A percentile compares a stretch with the other conserved stretches of the same genome.
phyloP scores from a whole-genome alignment of 2,797 vertebrate genomes.

The Mormyrus hasselquistii region DNA sequence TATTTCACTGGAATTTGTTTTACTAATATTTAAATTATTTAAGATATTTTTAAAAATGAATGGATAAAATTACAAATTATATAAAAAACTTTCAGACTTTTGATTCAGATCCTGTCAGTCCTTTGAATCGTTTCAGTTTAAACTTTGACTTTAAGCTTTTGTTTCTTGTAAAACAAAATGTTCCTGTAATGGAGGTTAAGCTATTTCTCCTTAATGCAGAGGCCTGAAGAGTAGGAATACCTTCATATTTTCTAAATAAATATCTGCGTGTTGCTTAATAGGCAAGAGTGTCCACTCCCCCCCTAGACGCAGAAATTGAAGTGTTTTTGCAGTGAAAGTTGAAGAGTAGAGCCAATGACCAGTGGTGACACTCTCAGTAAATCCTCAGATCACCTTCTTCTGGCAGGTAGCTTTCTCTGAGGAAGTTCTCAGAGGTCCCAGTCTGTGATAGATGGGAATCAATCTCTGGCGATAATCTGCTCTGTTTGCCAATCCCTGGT shows the following conservation, averaged over 20 bases:
- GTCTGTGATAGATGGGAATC: neutral
- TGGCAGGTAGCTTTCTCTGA: neutral
- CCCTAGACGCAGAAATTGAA: neutral
- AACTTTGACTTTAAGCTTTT: neutral
- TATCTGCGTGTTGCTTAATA: neutral
- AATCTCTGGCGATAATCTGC: neutral
- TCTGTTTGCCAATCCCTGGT: neutral
- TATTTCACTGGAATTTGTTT: neutral
- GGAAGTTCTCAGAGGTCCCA: neutral
- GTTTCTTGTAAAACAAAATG: neutral
- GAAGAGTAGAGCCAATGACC: neutral
- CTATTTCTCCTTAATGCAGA: neutral
- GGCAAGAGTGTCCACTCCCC: neutral
- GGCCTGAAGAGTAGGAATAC: neutral
- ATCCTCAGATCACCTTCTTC: neutral
- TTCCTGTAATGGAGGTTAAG: neutral
- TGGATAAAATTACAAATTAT: neutral
- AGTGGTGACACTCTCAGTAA: neutral
- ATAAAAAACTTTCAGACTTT: neutral
- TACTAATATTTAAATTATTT: neutral
- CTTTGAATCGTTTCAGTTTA: neutral
- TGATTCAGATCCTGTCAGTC: neutral
- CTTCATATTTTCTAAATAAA: neutral
- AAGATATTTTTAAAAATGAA: neutral
- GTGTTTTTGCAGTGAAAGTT: neutral